Evolutionary conservation across 2,888 invertebrate genomes (phyloP).

Genomic region (Tetragnatha montana): DNA sequence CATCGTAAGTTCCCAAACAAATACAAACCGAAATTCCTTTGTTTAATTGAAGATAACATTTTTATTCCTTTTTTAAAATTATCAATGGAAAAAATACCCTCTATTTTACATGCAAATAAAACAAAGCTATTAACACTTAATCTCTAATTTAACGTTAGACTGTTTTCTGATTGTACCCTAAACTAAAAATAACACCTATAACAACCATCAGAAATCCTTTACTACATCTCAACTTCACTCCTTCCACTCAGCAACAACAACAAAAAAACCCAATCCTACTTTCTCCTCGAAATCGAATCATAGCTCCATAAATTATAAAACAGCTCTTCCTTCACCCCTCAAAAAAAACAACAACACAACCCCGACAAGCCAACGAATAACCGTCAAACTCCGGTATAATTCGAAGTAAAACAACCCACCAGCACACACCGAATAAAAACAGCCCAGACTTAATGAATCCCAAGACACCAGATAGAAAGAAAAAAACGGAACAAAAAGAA

Average conservation of each 20-base stretch:
- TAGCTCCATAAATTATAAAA: constrained; percentile 36
- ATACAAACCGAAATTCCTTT: too few species aligned
- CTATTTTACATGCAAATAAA: too few species aligned
- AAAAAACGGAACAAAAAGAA: constrained; percentile 11
- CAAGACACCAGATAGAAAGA: constrained; percentile 41
- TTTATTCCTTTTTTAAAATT: too few species aligned
- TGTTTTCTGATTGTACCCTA: too few species aligned
- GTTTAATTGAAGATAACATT: too few species aligned
- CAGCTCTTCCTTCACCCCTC: background rate
- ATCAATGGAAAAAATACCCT: too few species aligned
- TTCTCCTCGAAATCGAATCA: constrained; percentile 34
- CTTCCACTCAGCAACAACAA: background rate
- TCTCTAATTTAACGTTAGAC: too few species aligned
- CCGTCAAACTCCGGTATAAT: constrained; percentile 20
- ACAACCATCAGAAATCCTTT: background rate
- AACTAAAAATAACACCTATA: background rate
- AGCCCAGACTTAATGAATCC: constrained; percentile 57
- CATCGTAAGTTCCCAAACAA: too few species aligned
- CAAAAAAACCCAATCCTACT: background rate
- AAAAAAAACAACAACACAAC: background rate
- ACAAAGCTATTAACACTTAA: too few species aligned
- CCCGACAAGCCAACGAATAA: background rate
- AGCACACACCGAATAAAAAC: constrained; percentile 8
- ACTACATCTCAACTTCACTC: background rate
- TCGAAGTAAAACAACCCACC: constrained; percentile 32